Conservation (phyloP, 1,140 invertebrate species). For the Drosophila bipectinata region DNA sequence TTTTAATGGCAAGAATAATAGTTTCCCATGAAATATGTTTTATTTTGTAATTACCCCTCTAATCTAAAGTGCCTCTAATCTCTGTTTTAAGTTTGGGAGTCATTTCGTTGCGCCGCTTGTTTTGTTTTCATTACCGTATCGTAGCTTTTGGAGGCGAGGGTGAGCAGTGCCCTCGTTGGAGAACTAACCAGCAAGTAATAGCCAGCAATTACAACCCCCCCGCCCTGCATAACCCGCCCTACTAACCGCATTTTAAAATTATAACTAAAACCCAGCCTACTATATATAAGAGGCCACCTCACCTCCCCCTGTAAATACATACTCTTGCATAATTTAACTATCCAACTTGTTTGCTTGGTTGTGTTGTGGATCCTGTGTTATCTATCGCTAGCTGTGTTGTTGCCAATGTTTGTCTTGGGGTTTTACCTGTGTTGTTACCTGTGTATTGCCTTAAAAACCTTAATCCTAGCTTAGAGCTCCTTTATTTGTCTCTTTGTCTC, state of each 20-base stretch:
- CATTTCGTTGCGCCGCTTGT: constrained; percentile 33
- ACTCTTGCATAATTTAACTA: constrained; percentile 36
- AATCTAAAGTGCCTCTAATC: not conserved
- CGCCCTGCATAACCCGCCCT: constrained; percentile 16
- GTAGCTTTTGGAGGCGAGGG: constrained; percentile 29
- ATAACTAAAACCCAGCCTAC: constrained; percentile 15
- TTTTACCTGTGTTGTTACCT: not conserved
- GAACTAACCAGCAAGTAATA: constrained; percentile 30
- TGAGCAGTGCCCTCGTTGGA: constrained; percentile 24
- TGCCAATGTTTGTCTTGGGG: constrained; percentile 29
- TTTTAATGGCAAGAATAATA: no score
- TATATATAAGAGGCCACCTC: constrained; percentile 5
- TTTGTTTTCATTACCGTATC: constrained; percentile 37
- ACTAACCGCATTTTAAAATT: constrained; percentile 48
- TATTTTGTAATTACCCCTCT: not conserved
- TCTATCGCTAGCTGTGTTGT: constrained; percentile 52
- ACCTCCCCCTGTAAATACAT: constrained; percentile 33
- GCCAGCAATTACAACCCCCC: constrained; percentile 43
- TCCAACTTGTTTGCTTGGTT: constrained; percentile 50
- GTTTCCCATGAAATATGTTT: not conserved
- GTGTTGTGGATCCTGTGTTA: constrained; percentile 44
- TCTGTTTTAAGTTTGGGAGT: constrained; percentile 33
- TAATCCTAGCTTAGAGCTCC: constrained; percentile 33
- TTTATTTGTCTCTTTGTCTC: constrained; percentile 26
- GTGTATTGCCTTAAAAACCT: constrained; percentile 10